Conservation (phyloP, 2,888 invertebrate genomes). For the Steromphala cineraria region DNA sequence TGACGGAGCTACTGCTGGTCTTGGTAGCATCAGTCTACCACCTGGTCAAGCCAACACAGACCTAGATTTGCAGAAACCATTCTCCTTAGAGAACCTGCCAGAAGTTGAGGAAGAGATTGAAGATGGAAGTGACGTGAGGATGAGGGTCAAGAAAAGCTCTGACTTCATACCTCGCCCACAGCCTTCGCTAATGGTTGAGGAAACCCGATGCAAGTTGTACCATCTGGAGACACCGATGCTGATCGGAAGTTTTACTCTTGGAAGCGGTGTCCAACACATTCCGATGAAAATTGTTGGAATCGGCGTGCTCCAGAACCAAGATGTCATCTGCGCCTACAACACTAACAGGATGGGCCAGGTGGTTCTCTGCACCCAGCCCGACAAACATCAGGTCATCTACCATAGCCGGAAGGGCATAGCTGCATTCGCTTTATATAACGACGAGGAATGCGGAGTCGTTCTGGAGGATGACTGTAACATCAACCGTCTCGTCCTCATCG, state of each 20-base stretch:
- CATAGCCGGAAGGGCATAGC: constrained; percentile 9
- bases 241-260: background rate
- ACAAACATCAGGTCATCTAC: constrained; percentile 7
- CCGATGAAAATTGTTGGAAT: background rate
- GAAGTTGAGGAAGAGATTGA: background rate
- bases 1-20: background rate
- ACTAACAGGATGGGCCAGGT: constrained; percentile 6
- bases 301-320: background rate
- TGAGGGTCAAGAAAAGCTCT: background rate
- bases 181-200: background rate
- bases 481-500: background rate
- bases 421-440: background rate
- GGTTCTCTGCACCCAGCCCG: background rate
- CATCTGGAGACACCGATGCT: background rate
- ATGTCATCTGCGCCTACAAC: constrained; percentile 7
- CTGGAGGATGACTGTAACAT: constrained; percentile 3
- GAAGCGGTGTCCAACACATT: background rate
- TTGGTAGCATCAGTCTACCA: background rate
- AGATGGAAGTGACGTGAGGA: background rate
- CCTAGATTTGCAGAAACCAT: background rate
- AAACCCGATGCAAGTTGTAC: background rate
- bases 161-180: background rate
- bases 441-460: background rate
- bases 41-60: background rate
- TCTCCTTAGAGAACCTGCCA: background rate